Conservation (phyloP, 2,113 vertebrate species). For the Triplophysa tibetana region DNA sequence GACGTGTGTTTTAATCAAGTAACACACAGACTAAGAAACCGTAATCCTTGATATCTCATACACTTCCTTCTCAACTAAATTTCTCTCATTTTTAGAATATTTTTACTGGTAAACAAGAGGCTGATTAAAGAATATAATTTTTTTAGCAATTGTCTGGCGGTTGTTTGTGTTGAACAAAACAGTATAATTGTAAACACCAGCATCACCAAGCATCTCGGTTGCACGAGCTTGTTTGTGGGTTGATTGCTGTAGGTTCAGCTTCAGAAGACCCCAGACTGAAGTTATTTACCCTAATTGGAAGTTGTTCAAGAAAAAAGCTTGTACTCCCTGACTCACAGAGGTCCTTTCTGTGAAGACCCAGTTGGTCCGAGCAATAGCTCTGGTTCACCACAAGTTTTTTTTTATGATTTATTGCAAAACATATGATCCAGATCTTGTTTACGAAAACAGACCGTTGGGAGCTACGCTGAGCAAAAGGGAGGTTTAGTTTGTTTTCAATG, state of each 20-base stretch:
- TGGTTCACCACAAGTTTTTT: background rate
- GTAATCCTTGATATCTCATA: background rate
- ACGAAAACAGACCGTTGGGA: background rate
- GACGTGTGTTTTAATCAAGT: background rate
- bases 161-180: background rate
- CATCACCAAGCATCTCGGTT: background rate
- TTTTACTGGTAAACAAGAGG: background rate
- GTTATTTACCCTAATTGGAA: constrained; percentile 5
- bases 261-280: background rate
- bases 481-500: constrained; percentile 17
- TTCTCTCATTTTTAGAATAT: background rate
- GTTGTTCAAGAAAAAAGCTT: background rate
- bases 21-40: background rate
- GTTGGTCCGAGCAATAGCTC: constrained; percentile 14
- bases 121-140: too few relatives aligned
- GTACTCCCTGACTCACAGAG: constrained; percentile 4
- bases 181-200: background rate
- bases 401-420: constrained; percentile 19
- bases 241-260: background rate
- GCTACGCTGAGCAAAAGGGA: background rate
- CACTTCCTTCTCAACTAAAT: background rate
- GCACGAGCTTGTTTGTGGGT: background rate
- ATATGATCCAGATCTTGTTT: constrained; percentile 18
- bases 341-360: constrained; percentile 11
- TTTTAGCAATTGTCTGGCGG: background rate